Evolutionary conservation across 2,888 invertebrate genomes (phyloP), one percentile per base, ranked within the genome.

Genomic region (Notocelia uddmanniana): DNA sequence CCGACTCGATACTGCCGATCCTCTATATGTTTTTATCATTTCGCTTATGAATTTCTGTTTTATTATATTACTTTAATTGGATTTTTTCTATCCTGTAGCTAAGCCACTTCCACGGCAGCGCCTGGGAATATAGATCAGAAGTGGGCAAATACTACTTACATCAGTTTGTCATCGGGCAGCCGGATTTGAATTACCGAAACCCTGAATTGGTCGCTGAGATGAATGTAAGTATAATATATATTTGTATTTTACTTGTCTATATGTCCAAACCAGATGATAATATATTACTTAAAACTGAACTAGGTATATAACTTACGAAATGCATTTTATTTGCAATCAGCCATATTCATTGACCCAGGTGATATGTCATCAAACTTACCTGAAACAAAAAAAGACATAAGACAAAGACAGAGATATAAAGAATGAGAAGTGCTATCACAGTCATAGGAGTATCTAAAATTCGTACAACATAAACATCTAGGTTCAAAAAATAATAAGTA

Each of bases 121-220:
- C 96, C 2, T 97, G 97, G 97, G 94, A 95, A 73, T 97, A 95
- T 92, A 95, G 94, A 78, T 92, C 93, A 8, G 87, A 92, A 74
- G 94, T 97, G 11, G 89, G 94, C 5, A 95, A 96, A 84, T 97
- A 95, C 83, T 97, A 97, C 83, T 91, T 96, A 26, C 97, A 97
- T 85, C 95, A 96, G 79, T 97, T 96, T 80, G 94, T 95, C 3
- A 84, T 92, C 19, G 92, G 95, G 6, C 96, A 97, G 79, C 97
- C 97, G 0, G 97, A 97, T 85, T 89, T 97, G 1, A 97, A 97
- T 89, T 96, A 95, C 81, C 94, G 96, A 37, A 96, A 96, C 83
- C 94, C 95, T 11, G 90, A 92, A 0, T 94, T 97, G 3, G 91
- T 95, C 11, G 85, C 94, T 58, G 95, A 95, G 85, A 94, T 95